A percentile compares a stretch with the other conserved stretches of the same genome.
These are phyloP conservation scores for Chesias legatella DNA, from an alignment of 2,888 invertebrate species.

Conservation along the genomic window DNA sequence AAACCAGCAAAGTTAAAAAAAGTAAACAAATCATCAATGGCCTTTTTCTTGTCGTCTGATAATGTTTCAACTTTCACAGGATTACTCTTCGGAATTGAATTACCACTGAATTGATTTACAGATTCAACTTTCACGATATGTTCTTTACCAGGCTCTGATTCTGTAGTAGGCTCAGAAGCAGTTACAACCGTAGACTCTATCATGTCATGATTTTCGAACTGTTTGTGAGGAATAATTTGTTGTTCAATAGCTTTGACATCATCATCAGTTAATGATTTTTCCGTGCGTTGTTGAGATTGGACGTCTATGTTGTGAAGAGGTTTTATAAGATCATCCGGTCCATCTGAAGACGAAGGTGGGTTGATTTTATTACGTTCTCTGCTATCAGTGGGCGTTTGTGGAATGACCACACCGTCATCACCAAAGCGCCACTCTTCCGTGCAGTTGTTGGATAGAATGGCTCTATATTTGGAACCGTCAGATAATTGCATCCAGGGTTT, in stretches of 20 bases:
- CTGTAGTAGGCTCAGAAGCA: conserved; percentile 14
- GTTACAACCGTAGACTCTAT: conserved; percentile 5
- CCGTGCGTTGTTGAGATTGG: conserved; percentile 45
- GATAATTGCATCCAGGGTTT: conserved; percentile 82
- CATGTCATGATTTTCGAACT: conserved; percentile 22
- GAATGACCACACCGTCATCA: conserved; percentile 54
- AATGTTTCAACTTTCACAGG: conserved; percentile 27
- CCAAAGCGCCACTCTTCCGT: conserved; percentile 78
- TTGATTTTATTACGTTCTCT: conserved; percentile 29
- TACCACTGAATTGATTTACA: conserved; percentile 25
- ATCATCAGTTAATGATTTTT: conserved; percentile 49
- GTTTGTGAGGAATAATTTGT: conserved; percentile 59
- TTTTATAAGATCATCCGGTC: conserved; percentile 46
- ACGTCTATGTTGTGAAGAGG: conserved; percentile 48
- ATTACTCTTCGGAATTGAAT: conserved; percentile 21
- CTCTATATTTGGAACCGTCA: conserved; percentile 80
- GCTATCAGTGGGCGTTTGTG: conserved; percentile 17
- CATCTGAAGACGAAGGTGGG: conserved; percentile 9
- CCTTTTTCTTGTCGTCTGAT: conserved; percentile 59
- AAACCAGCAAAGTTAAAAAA: conserved; percentile 61
- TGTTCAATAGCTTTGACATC: conserved; percentile 59
- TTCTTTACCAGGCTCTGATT: conserved; percentile 30
- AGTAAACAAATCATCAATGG: conserved; percentile 65
- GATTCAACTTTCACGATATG: conserved; percentile 35
- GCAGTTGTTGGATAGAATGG: conserved; percentile 84